These are phyloP conservation scores for Molossus alvarezi DNA, from an alignment of 2,797 vertebrate species.

Conservation along the genomic window DNA sequence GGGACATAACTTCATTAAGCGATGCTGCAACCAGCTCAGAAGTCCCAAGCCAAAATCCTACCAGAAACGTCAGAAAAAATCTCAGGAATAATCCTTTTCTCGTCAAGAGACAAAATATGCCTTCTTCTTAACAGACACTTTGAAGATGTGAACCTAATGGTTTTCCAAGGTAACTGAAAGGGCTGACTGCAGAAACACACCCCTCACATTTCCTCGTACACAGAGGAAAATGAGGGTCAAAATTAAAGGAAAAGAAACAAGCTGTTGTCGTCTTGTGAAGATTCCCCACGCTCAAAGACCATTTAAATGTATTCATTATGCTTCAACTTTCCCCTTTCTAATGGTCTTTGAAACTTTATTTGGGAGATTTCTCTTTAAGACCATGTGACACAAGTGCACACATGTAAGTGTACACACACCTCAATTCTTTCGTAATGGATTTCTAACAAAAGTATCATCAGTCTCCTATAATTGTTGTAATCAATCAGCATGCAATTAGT, in stretches of 20 bases:
- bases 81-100: not conserved
- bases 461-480: not conserved
- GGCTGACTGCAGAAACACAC: not conserved
- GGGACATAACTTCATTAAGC: not conserved
- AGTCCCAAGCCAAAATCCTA: not conserved
- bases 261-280: not conserved
- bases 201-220: not conserved
- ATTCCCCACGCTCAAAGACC: not conserved
- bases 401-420: accelerated
- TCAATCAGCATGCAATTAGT: not conserved
- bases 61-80: not conserved
- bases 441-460: not conserved
- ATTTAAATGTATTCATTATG: not conserved
- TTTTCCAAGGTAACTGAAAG: conserved; percentile 18
- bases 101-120: conserved; percentile 27
- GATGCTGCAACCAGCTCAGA: not conserved
- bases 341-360: conserved; percentile 32
- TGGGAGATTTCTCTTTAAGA: not conserved
- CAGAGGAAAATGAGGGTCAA: not conserved
- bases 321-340: conserved; percentile 10
- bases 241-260: not conserved
- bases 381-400: not conserved
- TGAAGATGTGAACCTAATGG: not conserved
- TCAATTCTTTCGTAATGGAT: not conserved
- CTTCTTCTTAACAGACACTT: not conserved